Evolutionary conservation across 30 jellyfish, hydroid and myxozoan species (phyloP), one percentile per base, ranked within the genome.

Genomic region (Catostylus mosaicus): DNA sequence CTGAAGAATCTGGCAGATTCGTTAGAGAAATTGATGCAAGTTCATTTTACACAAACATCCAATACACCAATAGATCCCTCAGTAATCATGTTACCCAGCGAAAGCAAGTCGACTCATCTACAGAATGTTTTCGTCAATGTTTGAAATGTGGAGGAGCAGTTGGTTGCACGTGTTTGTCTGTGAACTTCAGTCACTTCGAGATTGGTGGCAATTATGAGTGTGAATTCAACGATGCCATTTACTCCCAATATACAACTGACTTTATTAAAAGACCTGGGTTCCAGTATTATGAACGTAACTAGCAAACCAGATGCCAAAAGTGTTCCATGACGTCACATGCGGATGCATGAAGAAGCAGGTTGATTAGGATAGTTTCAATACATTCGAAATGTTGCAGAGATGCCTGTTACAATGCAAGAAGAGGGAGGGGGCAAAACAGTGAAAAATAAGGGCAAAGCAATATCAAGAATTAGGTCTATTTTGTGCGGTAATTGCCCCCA

Each of bases 41-140:
- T 16, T 23, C 14, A 16, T 50, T 50, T 3, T 50, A 50, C 63
- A 59, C 71, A 59, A 24, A 59, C 37, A 59, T 59, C 12, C 37
- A 27, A 3, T 59, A 22, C 71, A 59, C 71, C 26, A 18, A 59
- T 18, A 23, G 4, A 59, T 59, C 71, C 1, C 19, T 59, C 12
- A 27, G 1, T 6, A 23, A 59, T 59, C 71, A 59, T 18, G 38
- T 59, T 36, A 18, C 11, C 71, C n/a, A 59, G 19, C 1, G 7
- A 22, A 27, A 59, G 38, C 71, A 27, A 59, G 71, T 59, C 2
- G 19, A 59, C 4, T 22, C 71, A 22, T 23, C 24, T 4, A 27
- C 36, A 6, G 71, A 59, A 6, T 59, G 71, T 18, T 59, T 59
- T 59, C 71, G 71, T 26, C 71, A 59, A 2, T 59, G 71, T 18